These are phyloP conservation scores for Vanessa cardui DNA, from an alignment of 2,888 invertebrate species.

Conservation along the genomic window DNA sequence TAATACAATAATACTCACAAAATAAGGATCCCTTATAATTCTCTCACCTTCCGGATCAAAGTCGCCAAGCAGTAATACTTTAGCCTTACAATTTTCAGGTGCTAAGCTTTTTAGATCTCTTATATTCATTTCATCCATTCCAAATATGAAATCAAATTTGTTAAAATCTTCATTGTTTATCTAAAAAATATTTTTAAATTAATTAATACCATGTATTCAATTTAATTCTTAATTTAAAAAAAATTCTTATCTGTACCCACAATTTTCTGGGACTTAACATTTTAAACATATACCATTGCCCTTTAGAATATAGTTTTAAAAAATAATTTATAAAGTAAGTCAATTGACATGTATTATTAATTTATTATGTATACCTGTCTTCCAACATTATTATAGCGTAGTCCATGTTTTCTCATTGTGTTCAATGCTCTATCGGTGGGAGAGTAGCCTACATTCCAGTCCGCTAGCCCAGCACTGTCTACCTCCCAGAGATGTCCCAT, in stretches of 20 bases:
- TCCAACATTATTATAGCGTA: conserved; percentile 33
- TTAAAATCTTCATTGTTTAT: conserved; percentile 32
- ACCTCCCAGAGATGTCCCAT: conserved; percentile 35
- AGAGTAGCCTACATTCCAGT: conserved; percentile 35
- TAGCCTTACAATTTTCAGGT: conserved; percentile 26
- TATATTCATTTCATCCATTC: conserved; percentile 35
- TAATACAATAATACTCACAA: conserved; percentile 22
- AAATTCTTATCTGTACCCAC: background rate
- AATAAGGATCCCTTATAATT: conserved; percentile 38
- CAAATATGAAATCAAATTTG: conserved; percentile 35
- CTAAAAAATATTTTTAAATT: conserved; percentile 6
- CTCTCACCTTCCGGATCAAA: conserved; percentile 35
- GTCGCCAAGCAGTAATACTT: conserved; percentile 31
- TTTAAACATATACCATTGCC: too few species aligned
- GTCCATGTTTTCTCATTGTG: conserved; percentile 33
- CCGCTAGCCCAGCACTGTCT: conserved; percentile 37
- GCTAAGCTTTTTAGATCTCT: conserved; percentile 23
- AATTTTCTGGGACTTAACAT: too few species aligned
- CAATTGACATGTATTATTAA: too few species aligned
- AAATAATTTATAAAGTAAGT: too few species aligned
- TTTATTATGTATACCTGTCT: conserved; percentile 29
- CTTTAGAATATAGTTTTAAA: too few species aligned
- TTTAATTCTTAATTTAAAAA: too few species aligned
- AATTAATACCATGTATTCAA: too few species aligned
- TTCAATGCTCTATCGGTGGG: conserved; percentile 27